Base-by-base conservation (phyloP, 1,140 invertebrate species). In the Diachasmimorpha longicaudata region DNA sequence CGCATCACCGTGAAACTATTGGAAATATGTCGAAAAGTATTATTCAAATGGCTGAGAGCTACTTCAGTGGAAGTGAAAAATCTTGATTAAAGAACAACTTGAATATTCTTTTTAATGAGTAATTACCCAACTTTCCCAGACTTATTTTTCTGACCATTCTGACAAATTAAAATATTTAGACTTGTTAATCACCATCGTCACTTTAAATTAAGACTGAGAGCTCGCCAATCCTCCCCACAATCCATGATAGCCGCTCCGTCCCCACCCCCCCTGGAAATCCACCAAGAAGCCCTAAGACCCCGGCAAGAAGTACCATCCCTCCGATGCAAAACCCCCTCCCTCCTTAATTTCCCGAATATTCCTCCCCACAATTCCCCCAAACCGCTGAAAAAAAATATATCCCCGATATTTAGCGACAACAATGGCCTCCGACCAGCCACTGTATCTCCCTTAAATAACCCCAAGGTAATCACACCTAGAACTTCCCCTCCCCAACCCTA, bases 161-260 rank as follows among this genome's bases (percentile, higher is more conserved):
- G 2, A 31, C 31, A 31, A 31, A n/a, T n/a, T n/a, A n/a, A n/a
- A n/a, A n/a, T n/a, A n/a, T n/a, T n/a, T n/a, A n/a, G n/a, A n/a
- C n/a, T n/a, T n/a, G n/a, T n/a, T n/a, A n/a, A n/a, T n/a, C n/a
- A 77, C 72, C 19, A 77, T 72, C 75, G 70, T 77, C 72, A 77
- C 36, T 19, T 19, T 19, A 77, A 77, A 77, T 77, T 72, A 70
- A 55, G 58, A 48, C 70, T 25, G 16, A 37, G 75, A 46, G 58
- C 48, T 63, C 23, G 31, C 31, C 6, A 31, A 31, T 3, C 6
- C 31, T n/a, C 2, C 44, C 52, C 66, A 67, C 72, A 46, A 10
- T 10, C 44, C 44, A 11, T 10, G n/a, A n/a, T n/a, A n/a, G n/a
- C 44, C 11, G 10, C 4, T 46, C 10, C 44, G n/a, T n/a, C 44